phyloP scores from a whole-genome alignment of 1,140 invertebrate species.

The Neodiprion pinetum region DNA sequence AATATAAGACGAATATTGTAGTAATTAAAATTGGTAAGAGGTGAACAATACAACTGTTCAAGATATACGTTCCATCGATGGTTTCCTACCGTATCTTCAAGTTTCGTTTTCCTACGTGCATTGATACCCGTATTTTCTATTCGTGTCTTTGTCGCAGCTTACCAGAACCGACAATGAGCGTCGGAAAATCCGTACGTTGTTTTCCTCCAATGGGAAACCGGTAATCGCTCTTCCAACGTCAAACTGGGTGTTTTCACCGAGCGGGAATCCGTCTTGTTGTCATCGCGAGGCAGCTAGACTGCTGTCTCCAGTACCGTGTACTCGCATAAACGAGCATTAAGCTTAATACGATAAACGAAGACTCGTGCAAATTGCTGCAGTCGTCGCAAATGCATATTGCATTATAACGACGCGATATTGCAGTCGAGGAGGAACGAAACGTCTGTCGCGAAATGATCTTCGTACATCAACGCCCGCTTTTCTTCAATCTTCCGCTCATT shows the following conservation, averaged over 20 bases:
- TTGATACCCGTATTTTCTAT: too few species aligned
- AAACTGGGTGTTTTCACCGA: neutral
- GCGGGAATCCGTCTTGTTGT: neutral
- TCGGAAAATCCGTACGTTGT: neutral
- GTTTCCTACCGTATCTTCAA: too few species aligned
- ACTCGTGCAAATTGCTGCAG: neutral
- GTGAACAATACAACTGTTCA: too few species aligned
- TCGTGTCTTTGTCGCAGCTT: too few species aligned
- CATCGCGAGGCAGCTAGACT: neutral
- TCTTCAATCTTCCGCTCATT: too few species aligned
- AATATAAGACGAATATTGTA: too few species aligned
- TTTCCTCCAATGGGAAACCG: neutral
- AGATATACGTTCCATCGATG: too few species aligned
- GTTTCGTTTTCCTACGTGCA: too few species aligned
- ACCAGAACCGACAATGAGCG: too few species aligned
- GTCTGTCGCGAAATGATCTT: neutral
- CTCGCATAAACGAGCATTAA: neutral
- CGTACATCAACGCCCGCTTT: too few species aligned
- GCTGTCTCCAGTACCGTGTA: neutral
- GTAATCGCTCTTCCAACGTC: slow-evolving; percentile 5
- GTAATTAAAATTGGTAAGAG: too few species aligned
- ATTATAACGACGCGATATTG: neutral
- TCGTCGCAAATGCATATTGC: slow-evolving; percentile 4
- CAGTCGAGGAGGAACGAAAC: neutral
- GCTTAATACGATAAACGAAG: too few species aligned